These are phyloP conservation scores for Capitulum mitella DNA, from an alignment of 2,888 invertebrate genomes.

Conservation along the genomic window DNA sequence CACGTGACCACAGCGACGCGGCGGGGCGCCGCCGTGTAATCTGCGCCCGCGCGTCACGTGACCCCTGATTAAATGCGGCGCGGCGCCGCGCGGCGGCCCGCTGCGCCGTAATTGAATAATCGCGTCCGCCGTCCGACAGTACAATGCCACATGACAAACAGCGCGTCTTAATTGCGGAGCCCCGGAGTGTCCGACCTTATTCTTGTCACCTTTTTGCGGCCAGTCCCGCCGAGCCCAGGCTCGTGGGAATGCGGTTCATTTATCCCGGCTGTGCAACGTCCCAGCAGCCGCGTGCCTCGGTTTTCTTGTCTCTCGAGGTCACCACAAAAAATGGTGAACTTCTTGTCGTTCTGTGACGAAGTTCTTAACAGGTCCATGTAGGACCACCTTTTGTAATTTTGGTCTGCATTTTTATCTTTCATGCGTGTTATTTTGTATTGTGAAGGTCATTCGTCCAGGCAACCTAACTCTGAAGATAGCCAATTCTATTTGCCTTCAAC, in stretches of 20 bases:
- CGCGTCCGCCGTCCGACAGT: not conserved
- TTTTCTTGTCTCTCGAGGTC: too few relatives aligned
- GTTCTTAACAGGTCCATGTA: too few relatives aligned
- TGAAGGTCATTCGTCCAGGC: too few relatives aligned
- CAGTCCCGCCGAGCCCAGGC: too few relatives aligned
- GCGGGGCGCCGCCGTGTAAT: not conserved
- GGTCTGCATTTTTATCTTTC: too few relatives aligned
- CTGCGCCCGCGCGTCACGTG: not conserved
- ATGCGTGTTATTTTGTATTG: too few relatives aligned
- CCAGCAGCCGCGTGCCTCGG: not conserved
- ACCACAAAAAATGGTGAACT: too few relatives aligned
- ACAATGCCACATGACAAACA: slow-evolving; percentile 5
- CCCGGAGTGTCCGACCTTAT: not conserved
- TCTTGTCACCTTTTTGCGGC: not conserved
- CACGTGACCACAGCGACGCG: not conserved
- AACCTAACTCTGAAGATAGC: too few relatives aligned
- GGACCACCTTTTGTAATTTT: too few relatives aligned
- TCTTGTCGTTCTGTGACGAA: too few relatives aligned
- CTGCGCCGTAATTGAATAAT: not conserved
- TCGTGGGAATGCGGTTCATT: not conserved
- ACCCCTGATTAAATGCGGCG: not conserved
- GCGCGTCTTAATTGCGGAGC: not conserved
- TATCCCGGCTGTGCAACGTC: not conserved
- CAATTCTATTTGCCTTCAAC: too few relatives aligned
- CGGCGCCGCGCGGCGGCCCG: not conserved